Evolutionary conservation across 2,888 invertebrate species (phyloP).

Genomic region (Noctua comes): DNA sequence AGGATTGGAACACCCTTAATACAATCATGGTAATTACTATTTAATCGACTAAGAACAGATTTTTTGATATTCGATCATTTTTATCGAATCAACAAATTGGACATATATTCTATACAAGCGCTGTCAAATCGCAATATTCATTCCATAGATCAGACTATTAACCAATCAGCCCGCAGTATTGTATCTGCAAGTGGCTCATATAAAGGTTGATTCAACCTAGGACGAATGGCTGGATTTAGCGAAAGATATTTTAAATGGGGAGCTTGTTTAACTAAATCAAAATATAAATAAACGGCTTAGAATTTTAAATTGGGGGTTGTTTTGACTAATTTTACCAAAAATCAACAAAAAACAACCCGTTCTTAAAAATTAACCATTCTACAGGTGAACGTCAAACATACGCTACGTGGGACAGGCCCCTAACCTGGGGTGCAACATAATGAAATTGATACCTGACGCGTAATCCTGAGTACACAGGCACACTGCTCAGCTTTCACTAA

Average conservation of each 20-base stretch:
- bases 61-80: background rate
- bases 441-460: constrained; percentile 59
- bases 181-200: background rate
- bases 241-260: background rate
- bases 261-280: background rate
- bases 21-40: constrained; percentile 12
- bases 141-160: background rate
- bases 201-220: background rate
- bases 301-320: background rate
- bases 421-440: constrained; percentile 38
- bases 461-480: constrained; percentile 38
- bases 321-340: background rate
- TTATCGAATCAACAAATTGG: background rate
- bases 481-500: constrained; percentile 50
- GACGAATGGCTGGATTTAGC: background rate
- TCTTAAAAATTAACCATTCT: constrained; percentile 50
- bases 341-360: constrained; percentile 1
- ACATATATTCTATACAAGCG: background rate
- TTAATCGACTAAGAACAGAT: background rate
- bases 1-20: constrained; percentile 8
- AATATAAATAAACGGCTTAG: background rate
- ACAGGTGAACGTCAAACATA: constrained; percentile 32
- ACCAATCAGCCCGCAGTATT: background rate
- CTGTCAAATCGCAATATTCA: background rate
- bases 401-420: constrained; percentile 22